These are phyloP conservation scores for Andricus quercusramuli DNA, from an alignment of 2,888 invertebrate genomes.

Conservation along the genomic window DNA sequence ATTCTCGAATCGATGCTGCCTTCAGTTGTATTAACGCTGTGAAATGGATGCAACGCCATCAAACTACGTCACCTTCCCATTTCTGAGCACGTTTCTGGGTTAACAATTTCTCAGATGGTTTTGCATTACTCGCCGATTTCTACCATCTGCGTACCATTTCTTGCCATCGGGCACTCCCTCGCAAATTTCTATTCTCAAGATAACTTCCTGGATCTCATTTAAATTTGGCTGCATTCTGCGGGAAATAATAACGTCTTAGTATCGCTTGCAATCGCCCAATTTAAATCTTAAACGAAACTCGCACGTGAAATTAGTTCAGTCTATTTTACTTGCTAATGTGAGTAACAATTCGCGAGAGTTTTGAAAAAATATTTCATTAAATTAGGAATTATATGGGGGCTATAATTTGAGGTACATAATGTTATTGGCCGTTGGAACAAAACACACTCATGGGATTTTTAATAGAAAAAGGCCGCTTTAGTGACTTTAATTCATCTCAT, in stretches of 20 bases:
- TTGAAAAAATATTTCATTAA: neutral
- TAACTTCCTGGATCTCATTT: conserved; percentile 7
- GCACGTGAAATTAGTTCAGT: neutral
- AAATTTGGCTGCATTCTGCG: conserved; percentile 2
- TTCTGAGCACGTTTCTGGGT: conserved; percentile 62
- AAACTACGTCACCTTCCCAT: conserved; percentile 53
- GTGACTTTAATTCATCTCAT: too few relatives aligned
- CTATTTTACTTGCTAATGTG: neutral
- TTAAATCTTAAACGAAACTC: conserved; percentile 11
- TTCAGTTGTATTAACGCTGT: conserved; percentile 50
- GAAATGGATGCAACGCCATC: conserved; percentile 51
- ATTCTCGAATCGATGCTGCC: conserved; percentile 5
- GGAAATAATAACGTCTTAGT: conserved; percentile 6
- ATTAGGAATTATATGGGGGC: neutral
- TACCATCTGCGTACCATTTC: conserved; percentile 48
- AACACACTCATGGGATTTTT: too few relatives aligned
- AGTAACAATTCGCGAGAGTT: too few relatives aligned
- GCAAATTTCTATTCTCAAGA: conserved; percentile 9
- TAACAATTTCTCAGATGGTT: conserved; percentile 60
- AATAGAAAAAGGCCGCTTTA: too few relatives aligned
- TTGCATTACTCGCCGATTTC: conserved; percentile 53
- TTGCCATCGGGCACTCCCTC: neutral
- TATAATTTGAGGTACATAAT: too few relatives aligned
- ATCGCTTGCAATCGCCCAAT: neutral
- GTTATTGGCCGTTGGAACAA: too few relatives aligned